Evolutionary conservation across 2,888 invertebrate genomes (phyloP), one percentile per base, ranked within the genome.

Genomic region (Eurois occulta): DNA sequence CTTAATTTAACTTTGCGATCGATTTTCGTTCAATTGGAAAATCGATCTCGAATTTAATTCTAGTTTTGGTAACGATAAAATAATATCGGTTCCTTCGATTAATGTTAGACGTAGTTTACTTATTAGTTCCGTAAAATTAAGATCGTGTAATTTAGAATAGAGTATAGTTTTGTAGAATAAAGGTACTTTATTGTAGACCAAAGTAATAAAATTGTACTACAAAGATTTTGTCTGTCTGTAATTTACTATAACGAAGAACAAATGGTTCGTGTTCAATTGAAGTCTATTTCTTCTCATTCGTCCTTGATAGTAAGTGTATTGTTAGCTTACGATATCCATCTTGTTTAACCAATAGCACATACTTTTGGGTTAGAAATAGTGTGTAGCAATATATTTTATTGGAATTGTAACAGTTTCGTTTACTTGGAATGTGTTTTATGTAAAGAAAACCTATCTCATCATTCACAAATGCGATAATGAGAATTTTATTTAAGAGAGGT

Each of bases 1-100:
- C 32, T 64, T 77, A 76, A 68, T 83, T 77, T 68, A 80, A 83
- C 8, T 68, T 64, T 68, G 5, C 41, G 38, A 82, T 64, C 24
- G 46, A 41, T 80, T 64, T 64, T 28, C 21, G 32, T 28, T 67
- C 2, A 43, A 24, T 24, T 43, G 7, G 28, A 43, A 38, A 43
- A 32, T 46, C 2, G 8, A 46, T 67, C 8, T 78, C 11, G 32
- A 32, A 77, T 11, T 13, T 13, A 13, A 24, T 60, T 41, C 18
- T 46, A 13, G 10, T 60, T 78, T 24, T n/a, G 21, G 21, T 38
- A 24, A 38, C 18, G 46, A 24, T 2, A 35, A n/a, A n/a, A n/a
- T n/a, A n/a, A 62, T 32, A 35, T 21, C 16, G 13, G 10, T 48
- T 41, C 4, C 0, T 18, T 32, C 18, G 32, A 24, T 32, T 2